phyloP scores from a whole-genome alignment of 2,888 invertebrate genomes.

The Lasioglossum lativentre region DNA sequence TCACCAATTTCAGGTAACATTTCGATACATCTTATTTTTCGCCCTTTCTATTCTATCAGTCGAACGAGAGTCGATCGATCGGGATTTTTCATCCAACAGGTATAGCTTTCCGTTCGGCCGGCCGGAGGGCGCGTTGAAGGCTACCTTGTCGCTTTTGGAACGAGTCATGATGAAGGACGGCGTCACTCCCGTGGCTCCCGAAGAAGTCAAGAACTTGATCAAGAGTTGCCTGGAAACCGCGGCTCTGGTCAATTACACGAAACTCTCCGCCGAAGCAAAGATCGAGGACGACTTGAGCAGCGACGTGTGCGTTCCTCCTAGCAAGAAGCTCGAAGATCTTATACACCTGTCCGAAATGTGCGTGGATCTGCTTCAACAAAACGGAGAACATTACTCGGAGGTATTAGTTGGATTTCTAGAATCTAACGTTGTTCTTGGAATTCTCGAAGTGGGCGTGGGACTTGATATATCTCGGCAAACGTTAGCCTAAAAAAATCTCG shows the following conservation, averaged over 20 bases:
- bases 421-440: constrained; percentile 79
- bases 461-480: not conserved
- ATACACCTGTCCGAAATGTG: constrained; percentile 99
- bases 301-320: constrained; percentile 93
- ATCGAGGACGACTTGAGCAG: constrained; percentile 94
- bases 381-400: constrained; percentile 99
- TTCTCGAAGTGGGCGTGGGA: constrained; percentile 75
- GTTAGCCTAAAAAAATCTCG: not conserved
- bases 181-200: constrained; percentile 97
- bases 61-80: not conserved
- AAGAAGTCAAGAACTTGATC: constrained; percentile 98
- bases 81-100: constrained; percentile 84
- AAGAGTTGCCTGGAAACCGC: constrained; percentile 99
- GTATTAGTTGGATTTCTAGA: constrained; percentile 87
- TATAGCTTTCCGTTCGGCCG: constrained; percentile 99
- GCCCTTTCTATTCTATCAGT: not conserved
- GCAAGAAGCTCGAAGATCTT: constrained; percentile 97
- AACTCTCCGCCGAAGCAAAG: constrained; percentile 98
- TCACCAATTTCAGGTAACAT: constrained; percentile 97
- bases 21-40: not conserved
- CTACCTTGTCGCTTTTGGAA: constrained; percentile 97
- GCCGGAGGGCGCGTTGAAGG: constrained; percentile 98
- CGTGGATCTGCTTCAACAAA: constrained; percentile 99
- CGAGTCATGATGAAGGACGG: constrained; percentile 99
- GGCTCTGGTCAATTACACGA: constrained; percentile 98